Conservation (phyloP, 1,140 invertebrate species). For the Reticulitermes speratus region DNA sequence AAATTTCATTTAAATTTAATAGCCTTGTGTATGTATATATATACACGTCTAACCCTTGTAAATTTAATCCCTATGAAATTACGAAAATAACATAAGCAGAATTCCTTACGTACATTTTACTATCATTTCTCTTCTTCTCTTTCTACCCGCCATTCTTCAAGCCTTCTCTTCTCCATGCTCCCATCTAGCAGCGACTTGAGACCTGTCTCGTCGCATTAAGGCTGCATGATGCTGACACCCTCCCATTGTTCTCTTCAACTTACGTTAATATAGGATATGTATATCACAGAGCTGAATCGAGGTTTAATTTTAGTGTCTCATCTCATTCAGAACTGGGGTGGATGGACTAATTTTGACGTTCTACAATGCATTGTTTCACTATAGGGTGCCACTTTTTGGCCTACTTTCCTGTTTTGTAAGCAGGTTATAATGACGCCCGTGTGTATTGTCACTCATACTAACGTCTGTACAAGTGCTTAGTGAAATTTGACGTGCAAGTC, state of each 20-base stretch:
- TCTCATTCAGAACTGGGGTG: no score
- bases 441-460: no score
- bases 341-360: no score
- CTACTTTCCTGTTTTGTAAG: no score
- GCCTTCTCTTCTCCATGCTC: background rate
- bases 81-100: conserved; percentile 31
- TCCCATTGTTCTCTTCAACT: background rate
- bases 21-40: background rate
- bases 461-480: no score
- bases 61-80: conserved; percentile 35
- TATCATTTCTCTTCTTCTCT: background rate
- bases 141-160: background rate
- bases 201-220: background rate
- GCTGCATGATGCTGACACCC: background rate
- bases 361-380: no score
- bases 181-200: background rate
- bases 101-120: background rate
- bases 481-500: no score
- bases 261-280: no score
- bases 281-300: no score
- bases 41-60: conserved; percentile 14
- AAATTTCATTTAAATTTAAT: conserved; percentile 34
- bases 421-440: no score
- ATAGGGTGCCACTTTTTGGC: no score
- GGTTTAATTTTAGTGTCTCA: no score